Evolutionary conservation across 2,888 invertebrate genomes (phyloP).

Genomic region (Diaprepes abbreviatus): DNA sequence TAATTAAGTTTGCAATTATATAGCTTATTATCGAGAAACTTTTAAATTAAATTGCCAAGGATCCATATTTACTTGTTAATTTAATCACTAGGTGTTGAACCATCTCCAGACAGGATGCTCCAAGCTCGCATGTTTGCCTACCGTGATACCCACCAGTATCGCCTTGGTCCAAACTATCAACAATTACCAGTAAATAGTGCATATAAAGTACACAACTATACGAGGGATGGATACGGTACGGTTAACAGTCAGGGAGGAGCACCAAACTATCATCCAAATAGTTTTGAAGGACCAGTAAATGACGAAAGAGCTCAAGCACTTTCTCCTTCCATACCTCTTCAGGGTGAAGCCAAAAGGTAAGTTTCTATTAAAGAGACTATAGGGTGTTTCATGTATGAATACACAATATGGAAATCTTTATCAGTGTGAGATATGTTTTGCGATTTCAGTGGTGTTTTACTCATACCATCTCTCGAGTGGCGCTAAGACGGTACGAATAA

Average conservation of each 20-base stretch:
- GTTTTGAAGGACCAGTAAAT: constrained; percentile 88
- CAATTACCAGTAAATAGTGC: constrained; percentile 98
- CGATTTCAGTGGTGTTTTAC: no score
- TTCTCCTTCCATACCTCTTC: constrained; percentile 72
- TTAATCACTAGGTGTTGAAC: constrained; percentile 79
- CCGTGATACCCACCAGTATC: constrained; percentile 90
- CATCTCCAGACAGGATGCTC: constrained; percentile 93
- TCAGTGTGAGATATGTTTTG: no score
- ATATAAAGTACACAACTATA: constrained; percentile 82
- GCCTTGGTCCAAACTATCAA: constrained; percentile 90
- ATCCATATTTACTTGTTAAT: no score
- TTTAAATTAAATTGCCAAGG: no score
- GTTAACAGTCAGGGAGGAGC: constrained; percentile 84
- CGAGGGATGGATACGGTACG: constrained; percentile 82
- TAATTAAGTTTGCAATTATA: no score
- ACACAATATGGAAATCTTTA: no score
- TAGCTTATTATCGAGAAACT: no score
- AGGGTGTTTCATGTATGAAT: no score
- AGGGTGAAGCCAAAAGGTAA: constrained; percentile 82
- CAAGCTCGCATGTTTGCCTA: constrained; percentile 91
- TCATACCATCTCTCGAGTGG: no score
- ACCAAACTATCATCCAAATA: constrained; percentile 97
- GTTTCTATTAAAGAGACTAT: not conserved
- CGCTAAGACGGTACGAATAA: no score
- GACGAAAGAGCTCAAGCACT: constrained; percentile 75